Conservation (phyloP, 2,888 invertebrate species). For the Dynastes tityus region DNA sequence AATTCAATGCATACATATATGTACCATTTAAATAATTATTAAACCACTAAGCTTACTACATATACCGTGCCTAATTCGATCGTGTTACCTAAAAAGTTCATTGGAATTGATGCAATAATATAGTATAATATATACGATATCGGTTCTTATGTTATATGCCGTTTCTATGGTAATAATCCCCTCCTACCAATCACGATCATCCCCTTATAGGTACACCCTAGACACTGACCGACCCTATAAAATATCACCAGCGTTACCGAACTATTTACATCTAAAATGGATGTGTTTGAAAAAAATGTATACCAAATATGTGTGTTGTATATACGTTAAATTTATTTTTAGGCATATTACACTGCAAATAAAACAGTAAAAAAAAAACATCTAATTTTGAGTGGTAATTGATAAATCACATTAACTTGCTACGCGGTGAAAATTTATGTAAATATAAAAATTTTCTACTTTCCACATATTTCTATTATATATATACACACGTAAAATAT, state of each 20-base stretch:
- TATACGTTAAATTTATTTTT: conserved; percentile 30
- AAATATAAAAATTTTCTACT: conserved; percentile 19
- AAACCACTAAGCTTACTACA: neutral
- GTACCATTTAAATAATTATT: conserved; percentile 28
- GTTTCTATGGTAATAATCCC: conserved; percentile 43
- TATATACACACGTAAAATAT: neutral
- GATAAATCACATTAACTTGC: conserved; percentile 30
- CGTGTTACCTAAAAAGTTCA: conserved; percentile 8
- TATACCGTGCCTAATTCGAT: no score
- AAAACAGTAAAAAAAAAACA: conserved; percentile 9
- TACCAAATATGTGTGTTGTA: conserved; percentile 24
- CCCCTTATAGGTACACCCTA: conserved; percentile 22
- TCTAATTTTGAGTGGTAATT: conserved; percentile 32
- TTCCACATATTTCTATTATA: conserved; percentile 12
- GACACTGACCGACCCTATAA: neutral
- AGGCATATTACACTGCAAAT: conserved; percentile 1
- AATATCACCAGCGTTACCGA: neutral
- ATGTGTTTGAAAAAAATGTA: conserved; percentile 17
- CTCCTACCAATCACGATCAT: conserved; percentile 28
- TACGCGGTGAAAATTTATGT: conserved; percentile 41
- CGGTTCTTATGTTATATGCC: conserved; percentile 19
- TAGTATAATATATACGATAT: conserved; percentile 4
- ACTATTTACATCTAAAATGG: conserved; percentile 4
- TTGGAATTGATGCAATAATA: conserved; percentile 2
- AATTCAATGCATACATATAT: conserved; percentile 41